Conservation (phyloP, 2,888 invertebrate genomes). For the Aricia artaxerxes region DNA sequence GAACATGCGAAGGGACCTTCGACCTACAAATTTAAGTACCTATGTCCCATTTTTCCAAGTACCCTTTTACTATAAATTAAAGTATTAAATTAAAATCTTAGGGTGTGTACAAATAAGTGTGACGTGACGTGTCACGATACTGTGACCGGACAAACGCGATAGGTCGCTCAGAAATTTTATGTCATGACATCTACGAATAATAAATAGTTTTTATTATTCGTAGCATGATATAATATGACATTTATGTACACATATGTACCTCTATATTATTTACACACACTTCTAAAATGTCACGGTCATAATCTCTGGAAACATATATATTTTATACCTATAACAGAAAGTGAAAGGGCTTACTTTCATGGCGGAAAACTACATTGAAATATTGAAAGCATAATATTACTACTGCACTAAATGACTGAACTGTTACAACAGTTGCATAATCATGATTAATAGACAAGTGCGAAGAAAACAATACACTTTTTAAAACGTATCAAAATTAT, state of each 20-base stretch:
- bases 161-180: not conserved
- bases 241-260: not conserved
- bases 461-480: not conserved
- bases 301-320: not conserved
- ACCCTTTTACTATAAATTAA: not conserved
- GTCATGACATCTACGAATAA: not conserved
- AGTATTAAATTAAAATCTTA: not conserved
- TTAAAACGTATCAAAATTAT: not conserved
- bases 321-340: not conserved
- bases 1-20: not conserved
- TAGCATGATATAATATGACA: not conserved
- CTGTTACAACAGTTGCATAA: not conserved
- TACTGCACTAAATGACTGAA: not conserved
- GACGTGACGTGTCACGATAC: too few species aligned
- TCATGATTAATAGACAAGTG: not conserved
- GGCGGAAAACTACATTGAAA: not conserved
- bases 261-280: not conserved
- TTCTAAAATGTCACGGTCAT: not conserved
- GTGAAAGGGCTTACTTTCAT: not conserved
- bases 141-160: too few species aligned
- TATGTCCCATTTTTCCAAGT: not conserved
- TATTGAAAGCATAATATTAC: not conserved
- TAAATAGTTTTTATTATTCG: too few species aligned
- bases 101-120: not conserved
- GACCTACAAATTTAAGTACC: not conserved